These are phyloP conservation scores for Acleris laterana DNA, from an alignment of 2,888 invertebrate species.

Conservation along the genomic window DNA sequence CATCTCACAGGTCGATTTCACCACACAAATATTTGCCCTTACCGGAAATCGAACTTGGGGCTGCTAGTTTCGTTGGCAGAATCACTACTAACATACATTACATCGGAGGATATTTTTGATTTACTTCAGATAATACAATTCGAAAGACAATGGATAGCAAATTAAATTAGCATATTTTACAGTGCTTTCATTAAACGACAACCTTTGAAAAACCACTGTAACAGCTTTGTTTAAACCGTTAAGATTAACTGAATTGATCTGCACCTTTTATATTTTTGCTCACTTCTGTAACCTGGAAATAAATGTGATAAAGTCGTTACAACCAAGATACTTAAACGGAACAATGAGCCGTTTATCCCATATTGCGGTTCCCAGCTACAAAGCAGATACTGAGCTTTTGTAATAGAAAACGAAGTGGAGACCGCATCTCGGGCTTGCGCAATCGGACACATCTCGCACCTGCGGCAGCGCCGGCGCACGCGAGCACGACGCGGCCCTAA, in stretches of 20 bases:
- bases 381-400: constrained; percentile 42
- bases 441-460: constrained; percentile 50
- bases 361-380: constrained; percentile 30
- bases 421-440: constrained; percentile 46
- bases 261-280: no score
- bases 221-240: not conserved
- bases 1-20: no score
- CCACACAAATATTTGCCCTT: no score
- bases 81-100: no score
- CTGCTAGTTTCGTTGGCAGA: no score
- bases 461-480: constrained; percentile 41
- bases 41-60: no score
- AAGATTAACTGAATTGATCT: no score
- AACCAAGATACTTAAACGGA: not conserved
- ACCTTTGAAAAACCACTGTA: not conserved
- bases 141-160: no score
- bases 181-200: not conserved
- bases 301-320: constrained; percentile 5
- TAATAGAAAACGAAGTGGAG: constrained; percentile 46
- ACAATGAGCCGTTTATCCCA: constrained; percentile 34
- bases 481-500: constrained; percentile 46
- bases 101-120: not conserved
- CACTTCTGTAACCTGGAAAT: not conserved
- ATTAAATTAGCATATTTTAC: not conserved
- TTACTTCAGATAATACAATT: not conserved